Evolutionary conservation across 2,797 vertebrate genomes (phyloP), one percentile per base, ranked within the genome.

Genomic region (Hozukius guyotensis): DNA sequence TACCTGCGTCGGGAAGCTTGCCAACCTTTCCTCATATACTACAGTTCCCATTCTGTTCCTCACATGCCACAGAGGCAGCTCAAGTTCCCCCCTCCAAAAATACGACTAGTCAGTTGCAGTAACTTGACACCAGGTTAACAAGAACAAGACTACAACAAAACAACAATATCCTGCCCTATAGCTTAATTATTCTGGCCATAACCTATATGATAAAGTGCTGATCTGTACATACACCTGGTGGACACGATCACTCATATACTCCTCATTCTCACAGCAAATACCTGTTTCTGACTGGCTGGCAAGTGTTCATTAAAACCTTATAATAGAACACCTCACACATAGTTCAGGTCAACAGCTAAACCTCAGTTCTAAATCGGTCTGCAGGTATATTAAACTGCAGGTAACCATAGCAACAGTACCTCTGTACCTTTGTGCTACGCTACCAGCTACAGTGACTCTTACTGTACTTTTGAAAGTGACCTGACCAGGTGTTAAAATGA

Each of bases 371-470:
- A 76, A 60, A 70, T 73, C 12, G 0, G 60, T 72, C 72, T 31
- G 18, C 76, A 75, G 57, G 62, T 78, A 68, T 56, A 18, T 65
- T 57, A 53, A 55, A 78, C 34, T 57, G 10, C 29, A 64, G 34
- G 77, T 88, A 77, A 72, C 84, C 70, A 82, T 81, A 63, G 82
- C n/a, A 89, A 73, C 82, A 38, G 24, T 8, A 6, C 25, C 20
- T 53, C 56, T 46, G 53, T 72, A 49, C 9, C 20, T 63, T 61
- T 14, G 7, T 6, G 25, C 29, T 6, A 65, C 18, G 2, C 36
- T 72, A 60, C 22, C 18, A 34, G 31, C 13, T 29, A 25, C 11
- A 53, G 25, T 16, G 63, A 31, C 24, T 56, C 14, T 10, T 18
- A 55, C 22, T 65, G 18, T 52, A 20, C 46, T 52, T 11, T 20